phyloP scores from a whole-genome alignment of 2,888 invertebrate species.

The Rhagonycha fulva region DNA sequence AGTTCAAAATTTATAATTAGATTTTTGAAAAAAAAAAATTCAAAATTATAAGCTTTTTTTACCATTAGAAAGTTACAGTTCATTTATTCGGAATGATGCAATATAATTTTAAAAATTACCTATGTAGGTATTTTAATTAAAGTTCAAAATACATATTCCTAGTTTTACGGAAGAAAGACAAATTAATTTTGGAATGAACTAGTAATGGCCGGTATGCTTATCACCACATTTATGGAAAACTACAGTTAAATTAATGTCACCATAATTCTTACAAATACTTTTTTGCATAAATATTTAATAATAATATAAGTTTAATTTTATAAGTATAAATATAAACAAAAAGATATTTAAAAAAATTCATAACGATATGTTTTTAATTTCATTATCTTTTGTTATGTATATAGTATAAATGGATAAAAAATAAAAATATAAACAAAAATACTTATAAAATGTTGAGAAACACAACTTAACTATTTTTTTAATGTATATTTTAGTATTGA shows the following conservation, averaged over 20 bases:
- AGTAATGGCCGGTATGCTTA: slow-evolving; percentile 19
- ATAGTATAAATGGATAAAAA: neutral
- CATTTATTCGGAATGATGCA: no score
- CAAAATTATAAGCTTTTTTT: no score
- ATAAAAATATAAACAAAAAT: neutral
- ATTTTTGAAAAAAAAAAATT: no score
- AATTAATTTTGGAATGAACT: slow-evolving; percentile 8
- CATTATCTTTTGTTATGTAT: neutral
- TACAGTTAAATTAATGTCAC: slow-evolving; percentile 7
- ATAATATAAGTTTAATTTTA: neutral
- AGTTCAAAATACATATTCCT: neutral
- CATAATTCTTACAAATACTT: neutral
- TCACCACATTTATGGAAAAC: slow-evolving; percentile 20
- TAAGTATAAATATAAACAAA: neutral
- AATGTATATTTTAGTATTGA: no score
- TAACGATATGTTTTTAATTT: neutral
- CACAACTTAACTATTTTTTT: neutral
- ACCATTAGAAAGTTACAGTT: no score
- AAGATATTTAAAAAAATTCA: neutral
- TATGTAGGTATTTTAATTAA: no score
- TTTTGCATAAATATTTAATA: neutral
- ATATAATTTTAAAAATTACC: neutral
- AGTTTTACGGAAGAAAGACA: neutral
- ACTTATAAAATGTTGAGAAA: neutral
- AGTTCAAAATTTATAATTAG: neutral